These are phyloP conservation scores for Heliconius hewitsoni DNA, from an alignment of 1,140 invertebrate species.

Conservation along the genomic window DNA sequence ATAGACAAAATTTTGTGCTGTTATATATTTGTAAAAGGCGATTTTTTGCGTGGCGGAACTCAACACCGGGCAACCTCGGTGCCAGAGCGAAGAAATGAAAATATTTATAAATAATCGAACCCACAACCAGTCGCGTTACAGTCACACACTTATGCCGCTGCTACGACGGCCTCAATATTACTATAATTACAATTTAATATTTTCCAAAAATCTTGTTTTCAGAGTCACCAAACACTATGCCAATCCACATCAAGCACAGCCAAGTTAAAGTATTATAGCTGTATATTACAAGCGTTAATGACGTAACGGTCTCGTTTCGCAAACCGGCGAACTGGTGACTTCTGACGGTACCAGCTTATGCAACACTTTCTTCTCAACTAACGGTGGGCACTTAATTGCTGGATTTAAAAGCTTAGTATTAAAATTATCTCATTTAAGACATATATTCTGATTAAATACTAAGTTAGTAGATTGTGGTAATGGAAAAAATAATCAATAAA, in stretches of 20 bases:
- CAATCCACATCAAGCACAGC: slow-evolving; percentile 4
- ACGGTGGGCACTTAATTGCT: background rate
- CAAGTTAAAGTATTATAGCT: background rate
- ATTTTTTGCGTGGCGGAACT: no score
- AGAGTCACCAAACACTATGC: background rate
- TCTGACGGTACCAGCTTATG: slow-evolving; percentile 47
- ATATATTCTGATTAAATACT: background rate
- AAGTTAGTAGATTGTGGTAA: background rate
- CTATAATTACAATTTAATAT: no score
- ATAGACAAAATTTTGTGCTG: no score
- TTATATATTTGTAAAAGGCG: no score
- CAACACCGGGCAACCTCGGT: no score
- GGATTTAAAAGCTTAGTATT: background rate
- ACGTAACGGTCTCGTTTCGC: slow-evolving; percentile 52
- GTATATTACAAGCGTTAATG: slow-evolving; percentile 39
- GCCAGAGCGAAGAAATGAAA: no score
- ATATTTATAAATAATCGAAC: no score
- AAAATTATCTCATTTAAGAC: background rate
- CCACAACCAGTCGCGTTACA: no score
- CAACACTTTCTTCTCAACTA: slow-evolving; percentile 47
- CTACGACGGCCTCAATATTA: no score
- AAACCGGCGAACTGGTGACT: slow-evolving; percentile 44
- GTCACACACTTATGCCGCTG: no score
- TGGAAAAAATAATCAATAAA: background rate
- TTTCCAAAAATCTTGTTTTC: background rate